Evolutionary conservation across 2,888 invertebrate species (phyloP).

Genomic region (Drosophila putrida): DNA sequence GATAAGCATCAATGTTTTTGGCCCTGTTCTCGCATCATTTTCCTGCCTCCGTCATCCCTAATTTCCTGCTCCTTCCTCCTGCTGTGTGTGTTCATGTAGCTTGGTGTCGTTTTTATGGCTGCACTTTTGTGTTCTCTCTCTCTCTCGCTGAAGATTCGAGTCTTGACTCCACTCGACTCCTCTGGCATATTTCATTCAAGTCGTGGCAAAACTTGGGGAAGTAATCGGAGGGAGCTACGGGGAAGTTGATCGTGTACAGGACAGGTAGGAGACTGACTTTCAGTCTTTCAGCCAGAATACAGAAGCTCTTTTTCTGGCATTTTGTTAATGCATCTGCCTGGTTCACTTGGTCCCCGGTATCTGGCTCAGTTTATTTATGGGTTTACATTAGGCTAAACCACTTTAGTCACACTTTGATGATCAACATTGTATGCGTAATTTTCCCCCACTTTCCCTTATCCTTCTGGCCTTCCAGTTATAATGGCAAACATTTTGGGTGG

Average conservation of each 20-base stretch:
- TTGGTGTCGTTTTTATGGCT: constrained; percentile 82
- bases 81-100: constrained; percentile 55
- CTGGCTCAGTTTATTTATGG: constrained; percentile 79
- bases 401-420: constrained; percentile 84
- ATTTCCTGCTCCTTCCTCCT: constrained; percentile 40
- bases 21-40: constrained; percentile 58
- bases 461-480: constrained; percentile 31
- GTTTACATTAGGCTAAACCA: constrained; percentile 85
- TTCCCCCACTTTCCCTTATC: background rate
- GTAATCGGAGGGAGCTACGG: background rate
- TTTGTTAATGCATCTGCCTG: constrained; percentile 78
- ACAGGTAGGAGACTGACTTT: constrained; percentile 39
- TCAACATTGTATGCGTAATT: constrained; percentile 73
- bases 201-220: constrained; percentile 18
- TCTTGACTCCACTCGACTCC: constrained; percentile 19
- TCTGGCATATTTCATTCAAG: constrained; percentile 82
- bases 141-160: constrained; percentile 26
- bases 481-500: constrained; percentile 76
- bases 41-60: background rate
- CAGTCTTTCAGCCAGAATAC: constrained; percentile 58
- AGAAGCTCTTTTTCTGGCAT: constrained; percentile 83
- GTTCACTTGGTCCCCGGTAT: constrained; percentile 50
- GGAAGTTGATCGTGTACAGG: constrained; percentile 20
- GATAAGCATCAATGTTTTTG: constrained; percentile 83
- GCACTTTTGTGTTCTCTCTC: constrained; percentile 73